These are phyloP conservation scores for Labrus mixtus DNA, from an alignment of 2,113 vertebrate genomes.

Conservation along the genomic window DNA sequence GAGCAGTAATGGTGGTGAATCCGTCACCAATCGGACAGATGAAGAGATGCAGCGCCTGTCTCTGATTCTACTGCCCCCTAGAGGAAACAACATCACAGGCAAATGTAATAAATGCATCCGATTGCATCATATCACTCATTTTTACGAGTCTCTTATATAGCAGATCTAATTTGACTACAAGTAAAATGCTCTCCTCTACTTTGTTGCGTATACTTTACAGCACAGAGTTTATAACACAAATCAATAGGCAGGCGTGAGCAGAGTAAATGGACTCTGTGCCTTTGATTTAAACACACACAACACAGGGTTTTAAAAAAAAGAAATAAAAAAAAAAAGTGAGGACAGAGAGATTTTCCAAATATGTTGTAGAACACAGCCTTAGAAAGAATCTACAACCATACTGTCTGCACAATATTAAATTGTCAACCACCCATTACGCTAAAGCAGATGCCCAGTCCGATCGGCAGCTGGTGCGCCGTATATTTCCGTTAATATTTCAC, in stretches of 20 bases:
- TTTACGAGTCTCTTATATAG: constrained; percentile 50
- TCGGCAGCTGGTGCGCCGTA: constrained; percentile 72
- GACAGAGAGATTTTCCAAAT: neutral
- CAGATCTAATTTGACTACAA: constrained; percentile 42
- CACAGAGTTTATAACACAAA: constrained; percentile 36
- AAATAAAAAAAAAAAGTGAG: neutral
- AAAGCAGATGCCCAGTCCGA: constrained; percentile 70
- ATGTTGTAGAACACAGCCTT: constrained; percentile 30
- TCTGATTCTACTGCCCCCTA: constrained; percentile 70
- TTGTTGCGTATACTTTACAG: constrained; percentile 45
- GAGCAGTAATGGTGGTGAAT: constrained; percentile 47
- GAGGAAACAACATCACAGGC: constrained; percentile 52
- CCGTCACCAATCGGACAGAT: constrained; percentile 36
- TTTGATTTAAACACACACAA: constrained; percentile 53
- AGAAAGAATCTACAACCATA: constrained; percentile 57
- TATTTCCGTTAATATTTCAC: constrained; percentile 80
- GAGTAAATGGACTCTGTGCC: constrained; percentile 30
- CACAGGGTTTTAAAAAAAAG: neutral
- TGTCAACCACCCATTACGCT: constrained; percentile 63
- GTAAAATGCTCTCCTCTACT: constrained; percentile 37
- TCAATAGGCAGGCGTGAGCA: constrained; percentile 45
- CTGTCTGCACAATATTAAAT: constrained; percentile 61
- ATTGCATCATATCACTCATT: constrained; percentile 57
- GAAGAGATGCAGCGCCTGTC: constrained; percentile 38
- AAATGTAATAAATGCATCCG: constrained; percentile 45